A percentile compares a stretch with the other conserved stretches of the same genome.
phyloP scores from a whole-genome alignment of 2,888 invertebrate species.

The Aradus depressus region DNA sequence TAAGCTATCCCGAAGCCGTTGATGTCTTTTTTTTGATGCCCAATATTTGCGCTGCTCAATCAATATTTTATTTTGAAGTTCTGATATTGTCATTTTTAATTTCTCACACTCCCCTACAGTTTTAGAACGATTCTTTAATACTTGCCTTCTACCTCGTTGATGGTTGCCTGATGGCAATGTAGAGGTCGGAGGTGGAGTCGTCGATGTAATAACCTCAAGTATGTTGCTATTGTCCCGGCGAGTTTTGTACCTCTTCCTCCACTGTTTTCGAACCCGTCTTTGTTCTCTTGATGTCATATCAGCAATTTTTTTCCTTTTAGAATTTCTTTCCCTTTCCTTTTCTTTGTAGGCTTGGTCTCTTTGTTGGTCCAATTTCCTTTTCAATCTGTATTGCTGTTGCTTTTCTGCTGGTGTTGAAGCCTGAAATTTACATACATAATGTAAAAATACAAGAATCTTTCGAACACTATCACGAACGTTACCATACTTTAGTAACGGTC shows the following conservation, averaged over 20 bases:
- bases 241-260: background rate
- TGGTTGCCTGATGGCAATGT: background rate
- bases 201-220: background rate
- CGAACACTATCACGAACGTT: too few relatives aligned
- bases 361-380: too few relatives aligned
- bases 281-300: background rate
- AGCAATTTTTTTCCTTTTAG: background rate
- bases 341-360: too few relatives aligned
- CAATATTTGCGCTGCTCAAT: slow-evolving; percentile 1
- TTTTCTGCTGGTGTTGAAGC: too few relatives aligned
- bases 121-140: background rate
- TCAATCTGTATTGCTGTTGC: too few relatives aligned
- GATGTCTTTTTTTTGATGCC: background rate
- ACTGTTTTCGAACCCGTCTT: background rate
- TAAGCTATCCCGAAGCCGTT: too few relatives aligned
- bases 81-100: background rate
- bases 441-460: too few relatives aligned
- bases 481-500: too few relatives aligned
- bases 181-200: background rate
- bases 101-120: slow-evolving; percentile 1
- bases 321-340: too few relatives aligned
- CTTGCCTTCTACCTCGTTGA: background rate
- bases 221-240: too few relatives aligned
- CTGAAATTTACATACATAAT: too few relatives aligned
- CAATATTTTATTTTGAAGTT: background rate